Evolutionary conservation across 2,888 invertebrate genomes (phyloP).

Genomic region (Brachycybe producta): DNA sequence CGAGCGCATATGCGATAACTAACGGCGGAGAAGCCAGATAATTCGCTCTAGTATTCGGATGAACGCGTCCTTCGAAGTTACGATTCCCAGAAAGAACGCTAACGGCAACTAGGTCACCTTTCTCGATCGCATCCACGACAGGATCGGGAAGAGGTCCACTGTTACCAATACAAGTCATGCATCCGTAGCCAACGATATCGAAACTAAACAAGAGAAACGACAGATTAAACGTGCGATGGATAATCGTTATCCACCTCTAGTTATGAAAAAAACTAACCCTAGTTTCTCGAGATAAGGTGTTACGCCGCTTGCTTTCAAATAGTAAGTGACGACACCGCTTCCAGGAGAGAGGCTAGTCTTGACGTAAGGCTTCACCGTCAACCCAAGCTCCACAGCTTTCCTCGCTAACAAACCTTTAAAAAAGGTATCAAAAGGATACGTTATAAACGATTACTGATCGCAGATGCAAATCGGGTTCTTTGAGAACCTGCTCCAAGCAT

Average conservation of each 20-base stretch:
- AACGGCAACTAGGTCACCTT: conserved; percentile 85
- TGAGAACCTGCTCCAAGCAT: conserved; percentile 83
- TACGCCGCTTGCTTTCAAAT: conserved; percentile 79
- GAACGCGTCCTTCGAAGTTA: conserved; percentile 96
- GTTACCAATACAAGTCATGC: conserved; percentile 99
- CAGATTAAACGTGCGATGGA: not conserved
- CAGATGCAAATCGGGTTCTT: not conserved
- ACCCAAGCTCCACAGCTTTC: conserved; percentile 83
- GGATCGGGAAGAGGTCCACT: conserved; percentile 86
- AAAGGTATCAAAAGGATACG: no score
- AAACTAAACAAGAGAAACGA: conserved; percentile 42
- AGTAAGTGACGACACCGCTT: conserved; percentile 86
- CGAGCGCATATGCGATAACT: conserved; percentile 94
- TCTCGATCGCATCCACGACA: conserved; percentile 82
- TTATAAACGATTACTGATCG: no score
- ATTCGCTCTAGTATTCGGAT: conserved; percentile 91
- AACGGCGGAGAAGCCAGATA: conserved; percentile 94
- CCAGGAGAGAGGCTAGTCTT: conserved; percentile 96
- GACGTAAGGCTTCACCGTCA: conserved; percentile 79
- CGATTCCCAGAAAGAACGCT: conserved; percentile 94
- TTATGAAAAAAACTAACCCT: conserved; percentile 40
- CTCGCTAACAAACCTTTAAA: conserved; percentile 66
- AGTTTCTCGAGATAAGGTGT: conserved; percentile 69
- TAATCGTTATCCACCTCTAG: not conserved
- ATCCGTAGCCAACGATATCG: conserved; percentile 93